Evolutionary conservation across 1,140 invertebrate genomes (phyloP).

Genomic region (Oryctes rhinoceros): DNA sequence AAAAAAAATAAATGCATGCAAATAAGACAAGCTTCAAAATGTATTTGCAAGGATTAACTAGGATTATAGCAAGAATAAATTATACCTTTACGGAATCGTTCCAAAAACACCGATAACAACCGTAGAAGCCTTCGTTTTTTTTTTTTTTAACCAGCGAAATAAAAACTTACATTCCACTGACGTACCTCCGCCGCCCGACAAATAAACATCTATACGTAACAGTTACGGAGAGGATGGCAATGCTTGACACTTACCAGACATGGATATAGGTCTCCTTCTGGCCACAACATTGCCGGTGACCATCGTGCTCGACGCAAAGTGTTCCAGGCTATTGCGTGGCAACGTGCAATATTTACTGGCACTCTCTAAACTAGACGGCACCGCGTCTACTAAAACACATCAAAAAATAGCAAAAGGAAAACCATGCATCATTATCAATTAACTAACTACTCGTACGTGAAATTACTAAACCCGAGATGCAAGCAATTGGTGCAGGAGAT

Average conservation of each 20-base stretch:
- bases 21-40: too few species aligned
- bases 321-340: slow-evolving; percentile 59
- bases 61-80: too few species aligned
- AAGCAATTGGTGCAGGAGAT: neutral
- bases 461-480: neutral
- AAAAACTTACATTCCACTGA: too few species aligned
- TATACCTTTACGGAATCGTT: too few species aligned
- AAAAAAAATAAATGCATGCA: too few species aligned
- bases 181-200: too few species aligned
- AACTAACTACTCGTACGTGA: neutral
- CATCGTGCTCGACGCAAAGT: slow-evolving; percentile 47
- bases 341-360: slow-evolving; percentile 68
- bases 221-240: too few species aligned
- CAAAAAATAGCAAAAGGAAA: slow-evolving; percentile 39
- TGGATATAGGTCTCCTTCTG: slow-evolving; percentile 56
- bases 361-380: slow-evolving; percentile 57
- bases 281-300: neutral
- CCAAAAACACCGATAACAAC: too few species aligned
- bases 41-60: too few species aligned
- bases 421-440: neutral
- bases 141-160: too few species aligned
- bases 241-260: slow-evolving; percentile 58
- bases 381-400: slow-evolving; percentile 59
- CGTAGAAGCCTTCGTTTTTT: too few species aligned
- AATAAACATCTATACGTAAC: too few species aligned